These are phyloP conservation scores for Hozukius guyotensis DNA, from an alignment of 2,797 vertebrate genomes.

Conservation along the genomic window DNA sequence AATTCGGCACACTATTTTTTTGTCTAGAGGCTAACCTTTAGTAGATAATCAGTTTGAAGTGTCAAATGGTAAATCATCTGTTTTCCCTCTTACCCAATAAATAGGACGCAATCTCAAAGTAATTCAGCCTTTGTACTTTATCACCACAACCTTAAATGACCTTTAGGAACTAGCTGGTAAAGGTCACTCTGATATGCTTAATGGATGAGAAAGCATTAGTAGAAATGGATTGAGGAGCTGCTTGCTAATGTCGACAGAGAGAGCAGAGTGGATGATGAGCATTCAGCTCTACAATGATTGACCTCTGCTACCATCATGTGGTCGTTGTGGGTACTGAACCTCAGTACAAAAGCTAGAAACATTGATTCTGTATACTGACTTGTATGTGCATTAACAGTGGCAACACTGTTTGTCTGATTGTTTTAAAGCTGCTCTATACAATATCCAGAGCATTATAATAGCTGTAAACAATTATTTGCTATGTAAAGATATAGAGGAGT, in stretches of 20 bases:
- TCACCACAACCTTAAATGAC: conserved; percentile 25
- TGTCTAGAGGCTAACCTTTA: conserved; percentile 34
- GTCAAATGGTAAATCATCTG: background rate
- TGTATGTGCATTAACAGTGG: background rate
- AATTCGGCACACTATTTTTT: background rate
- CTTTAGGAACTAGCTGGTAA: conserved; percentile 32
- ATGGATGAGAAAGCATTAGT: conserved; percentile 35
- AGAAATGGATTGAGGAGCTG: background rate
- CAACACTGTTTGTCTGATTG: background rate
- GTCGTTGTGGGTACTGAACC: background rate
- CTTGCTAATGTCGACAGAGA: background rate
- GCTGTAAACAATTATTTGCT: too few relatives aligned
- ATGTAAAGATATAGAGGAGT: too few relatives aligned
- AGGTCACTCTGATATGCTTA: conserved; percentile 39
- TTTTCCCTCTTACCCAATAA: background rate
- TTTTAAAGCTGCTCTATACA: too few relatives aligned
- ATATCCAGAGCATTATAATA: too few relatives aligned
- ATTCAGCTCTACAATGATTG: background rate
- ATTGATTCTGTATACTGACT: background rate
- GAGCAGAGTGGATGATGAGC: background rate
- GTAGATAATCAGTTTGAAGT: conserved; percentile 10
- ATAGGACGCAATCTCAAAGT: background rate
- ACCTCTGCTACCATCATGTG: conserved; percentile 56
- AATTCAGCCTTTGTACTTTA: conserved; percentile 26
- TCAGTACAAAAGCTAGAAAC: background rate